These are phyloP conservation scores for Ostrea edulis DNA, from an alignment of 1,140 invertebrate species.

Conservation along the genomic window DNA sequence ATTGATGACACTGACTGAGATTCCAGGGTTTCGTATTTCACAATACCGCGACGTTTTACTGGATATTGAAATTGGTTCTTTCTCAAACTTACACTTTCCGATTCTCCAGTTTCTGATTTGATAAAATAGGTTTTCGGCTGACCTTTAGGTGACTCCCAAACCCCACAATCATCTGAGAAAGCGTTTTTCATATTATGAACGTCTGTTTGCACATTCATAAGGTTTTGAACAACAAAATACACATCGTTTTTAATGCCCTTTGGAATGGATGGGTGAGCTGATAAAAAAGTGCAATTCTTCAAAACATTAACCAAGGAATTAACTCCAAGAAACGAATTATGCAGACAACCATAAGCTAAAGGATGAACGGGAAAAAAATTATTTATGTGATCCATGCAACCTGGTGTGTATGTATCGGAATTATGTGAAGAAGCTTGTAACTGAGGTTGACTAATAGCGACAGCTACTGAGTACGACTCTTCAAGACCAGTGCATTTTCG, in stretches of 20 bases:
- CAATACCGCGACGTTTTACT: constrained; percentile 4
- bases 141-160: constrained; percentile 9
- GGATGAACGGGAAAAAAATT: background rate
- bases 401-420: too few relatives aligned
- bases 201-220: constrained; percentile 33
- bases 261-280: constrained; percentile 34
- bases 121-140: constrained; percentile 50
- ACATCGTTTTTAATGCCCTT: constrained; percentile 41
- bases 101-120: background rate
- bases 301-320: background rate
- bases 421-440: too few relatives aligned
- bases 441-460: too few relatives aligned
- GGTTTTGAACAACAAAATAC: constrained; percentile 55
- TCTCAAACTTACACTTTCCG: background rate
- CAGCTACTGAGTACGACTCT: too few relatives aligned
- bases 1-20: constrained; percentile 27
- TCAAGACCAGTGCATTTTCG: too few relatives aligned
- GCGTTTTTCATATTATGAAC: constrained; percentile 6
- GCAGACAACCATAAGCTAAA: constrained; percentile 40
- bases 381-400: too few relatives aligned
- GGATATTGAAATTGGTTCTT: constrained; percentile 13
- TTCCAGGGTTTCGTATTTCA: constrained; percentile 10
- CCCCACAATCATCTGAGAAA: constrained; percentile 60
- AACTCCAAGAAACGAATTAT: background rate
- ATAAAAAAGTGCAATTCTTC: background rate